These are phyloP conservation scores for Sesamia nonagrioides DNA, from an alignment of 1,140 invertebrate genomes.

Conservation along the genomic window DNA sequence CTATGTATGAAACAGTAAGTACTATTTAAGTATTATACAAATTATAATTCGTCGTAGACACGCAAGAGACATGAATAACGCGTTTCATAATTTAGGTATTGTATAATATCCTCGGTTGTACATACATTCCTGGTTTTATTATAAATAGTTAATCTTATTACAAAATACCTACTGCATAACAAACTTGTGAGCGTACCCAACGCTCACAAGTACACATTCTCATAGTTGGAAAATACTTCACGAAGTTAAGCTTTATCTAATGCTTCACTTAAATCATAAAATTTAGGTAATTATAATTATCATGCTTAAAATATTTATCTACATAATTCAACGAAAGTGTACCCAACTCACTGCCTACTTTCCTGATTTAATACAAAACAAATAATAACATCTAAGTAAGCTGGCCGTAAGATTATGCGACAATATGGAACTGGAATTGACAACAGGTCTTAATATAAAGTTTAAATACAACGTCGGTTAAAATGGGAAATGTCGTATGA, in stretches of 20 bases:
- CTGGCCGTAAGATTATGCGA: neutral
- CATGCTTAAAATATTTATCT: conserved; percentile 7
- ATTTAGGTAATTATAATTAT: conserved; percentile 33
- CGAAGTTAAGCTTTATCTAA: neutral
- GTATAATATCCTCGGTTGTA: neutral
- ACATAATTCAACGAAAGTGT: conserved; percentile 9
- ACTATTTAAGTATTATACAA: neutral
- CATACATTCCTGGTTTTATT: neutral
- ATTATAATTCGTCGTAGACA: conserved; percentile 5
- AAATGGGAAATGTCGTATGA: conserved; percentile 29
- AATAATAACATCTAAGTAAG: neutral
- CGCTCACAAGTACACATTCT: neutral
- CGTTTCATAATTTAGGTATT: neutral
- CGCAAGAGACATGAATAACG: neutral
- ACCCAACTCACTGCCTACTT: neutral
- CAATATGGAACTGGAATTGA: conserved; percentile 17
- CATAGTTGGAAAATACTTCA: neutral
- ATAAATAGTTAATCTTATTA: neutral
- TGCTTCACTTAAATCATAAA: conserved; percentile 14
- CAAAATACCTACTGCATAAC: no score
- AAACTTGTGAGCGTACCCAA: no score
- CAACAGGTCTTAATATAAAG: conserved; percentile 14
- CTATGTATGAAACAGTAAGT: neutral
- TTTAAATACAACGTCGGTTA: conserved; percentile 28
- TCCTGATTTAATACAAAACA: neutral